phyloP scores from a whole-genome alignment of 2,113 vertebrate genomes.

The Oreochromis tanganicae region DNA sequence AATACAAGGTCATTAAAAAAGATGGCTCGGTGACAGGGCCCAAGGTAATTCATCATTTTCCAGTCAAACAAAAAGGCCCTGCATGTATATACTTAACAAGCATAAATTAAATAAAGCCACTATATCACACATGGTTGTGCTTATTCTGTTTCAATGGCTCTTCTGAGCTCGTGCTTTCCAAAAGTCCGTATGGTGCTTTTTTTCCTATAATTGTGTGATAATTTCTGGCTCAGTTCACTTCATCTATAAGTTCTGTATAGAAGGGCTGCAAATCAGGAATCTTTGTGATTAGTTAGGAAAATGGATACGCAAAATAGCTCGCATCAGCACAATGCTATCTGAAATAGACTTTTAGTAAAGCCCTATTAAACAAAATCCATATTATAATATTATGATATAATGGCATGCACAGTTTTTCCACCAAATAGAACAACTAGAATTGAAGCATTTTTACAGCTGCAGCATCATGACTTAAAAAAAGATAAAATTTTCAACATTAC shows the following conservation, averaged over 20 bases:
- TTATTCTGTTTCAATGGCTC: conserved; percentile 16
- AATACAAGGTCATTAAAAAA: conserved; percentile 51
- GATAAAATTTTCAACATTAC: neutral
- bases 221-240: neutral
- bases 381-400: neutral
- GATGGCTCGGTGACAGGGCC: conserved; percentile 35
- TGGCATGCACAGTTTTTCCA: neutral
- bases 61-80: conserved; percentile 48
- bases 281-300: neutral
- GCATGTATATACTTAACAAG: conserved; percentile 12
- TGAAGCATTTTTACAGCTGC: neutral
- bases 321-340: neutral
- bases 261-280: neutral
- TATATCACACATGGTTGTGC: conserved; percentile 52
- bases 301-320: neutral
- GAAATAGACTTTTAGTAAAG: neutral
- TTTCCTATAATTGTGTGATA: conserved; percentile 20
- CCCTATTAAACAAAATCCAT: neutral
- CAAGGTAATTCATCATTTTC: conserved; percentile 55
- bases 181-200: conserved; percentile 35
- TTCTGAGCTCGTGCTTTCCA: conserved; percentile 28
- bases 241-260: neutral
- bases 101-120: conserved; percentile 39
- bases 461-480: neutral
- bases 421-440: neutral